phyloP scores from a whole-genome alignment of 2,797 vertebrate genomes.

The Aeoliscus strigatus region DNA sequence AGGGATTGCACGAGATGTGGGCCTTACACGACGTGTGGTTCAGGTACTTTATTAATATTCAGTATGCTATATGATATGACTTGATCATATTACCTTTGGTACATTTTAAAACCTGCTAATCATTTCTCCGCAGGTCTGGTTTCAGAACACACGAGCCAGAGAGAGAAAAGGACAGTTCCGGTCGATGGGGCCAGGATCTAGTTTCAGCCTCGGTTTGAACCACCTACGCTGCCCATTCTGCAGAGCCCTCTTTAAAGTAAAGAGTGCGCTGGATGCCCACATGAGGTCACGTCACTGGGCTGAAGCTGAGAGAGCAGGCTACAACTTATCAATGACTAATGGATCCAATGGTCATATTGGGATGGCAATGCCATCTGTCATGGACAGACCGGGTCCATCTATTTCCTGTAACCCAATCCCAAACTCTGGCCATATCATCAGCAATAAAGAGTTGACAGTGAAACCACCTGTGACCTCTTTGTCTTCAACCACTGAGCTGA shows the following conservation, averaged over 20 bases:
- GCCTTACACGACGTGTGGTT: constrained; percentile 95
- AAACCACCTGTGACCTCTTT: constrained; percentile 81
- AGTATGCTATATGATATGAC: not conserved
- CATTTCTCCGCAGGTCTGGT: constrained; percentile 85
- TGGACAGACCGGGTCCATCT: constrained; percentile 78
- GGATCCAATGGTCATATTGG: constrained; percentile 80
- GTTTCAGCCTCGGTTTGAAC: constrained; percentile 81
- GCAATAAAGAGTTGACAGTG: constrained; percentile 82
- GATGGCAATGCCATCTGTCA: constrained; percentile 46
- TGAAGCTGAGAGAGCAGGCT: constrained; percentile 93
- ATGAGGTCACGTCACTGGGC: constrained; percentile 98
- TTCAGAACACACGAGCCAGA: constrained; percentile 96
- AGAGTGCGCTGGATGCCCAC: constrained; percentile 95
- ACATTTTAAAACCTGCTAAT: constrained; percentile 11
- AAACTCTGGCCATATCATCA: constrained; percentile 81
- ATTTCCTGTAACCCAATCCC: constrained; percentile 79
- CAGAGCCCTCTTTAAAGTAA: constrained; percentile 96
- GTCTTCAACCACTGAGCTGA: constrained; percentile 82
- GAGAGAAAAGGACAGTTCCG: constrained; percentile 98
- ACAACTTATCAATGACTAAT: constrained; percentile 82
- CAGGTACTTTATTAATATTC: constrained; percentile 74
- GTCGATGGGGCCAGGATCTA: constrained; percentile 83
- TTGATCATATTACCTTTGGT: constrained; percentile 1
- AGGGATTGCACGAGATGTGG: constrained; percentile 95
- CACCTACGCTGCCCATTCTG: constrained; percentile 97